Evolutionary conservation across 1,140 invertebrate species (phyloP).

Genomic region (Steinernema feltiae): DNA sequence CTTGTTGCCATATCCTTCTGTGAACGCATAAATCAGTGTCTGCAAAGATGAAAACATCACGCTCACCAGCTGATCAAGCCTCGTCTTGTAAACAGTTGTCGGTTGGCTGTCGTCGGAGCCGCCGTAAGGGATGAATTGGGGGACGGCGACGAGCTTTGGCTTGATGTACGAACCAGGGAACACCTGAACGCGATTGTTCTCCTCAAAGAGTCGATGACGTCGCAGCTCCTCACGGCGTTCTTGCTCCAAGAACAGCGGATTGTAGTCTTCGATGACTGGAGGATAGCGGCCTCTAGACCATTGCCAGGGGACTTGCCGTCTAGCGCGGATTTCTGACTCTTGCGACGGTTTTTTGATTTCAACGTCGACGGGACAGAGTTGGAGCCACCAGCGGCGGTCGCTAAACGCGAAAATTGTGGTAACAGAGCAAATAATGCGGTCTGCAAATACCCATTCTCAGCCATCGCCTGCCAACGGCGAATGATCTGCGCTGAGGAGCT

Average conservation of each 20-base stretch:
- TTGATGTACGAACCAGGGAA: neutral
- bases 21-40: too few relatives aligned
- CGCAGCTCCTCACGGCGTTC: constrained; percentile 29
- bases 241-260: constrained; percentile 41
- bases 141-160: neutral
- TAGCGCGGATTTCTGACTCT: constrained; percentile 38
- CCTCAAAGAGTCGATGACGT: constrained; percentile 17
- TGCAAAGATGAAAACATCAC: neutral
- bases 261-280: constrained; percentile 34
- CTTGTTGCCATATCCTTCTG: neutral
- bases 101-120: neutral
- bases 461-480: constrained; percentile 46
- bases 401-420: constrained; percentile 27
- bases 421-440: neutral
- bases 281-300: constrained; percentile 45
- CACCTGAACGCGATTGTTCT: constrained; percentile 1
- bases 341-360: constrained; percentile 34
- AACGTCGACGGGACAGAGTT: constrained; percentile 45
- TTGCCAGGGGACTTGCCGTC: constrained; percentile 47
- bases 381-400: constrained; percentile 47
- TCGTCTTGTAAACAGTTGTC: neutral
- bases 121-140: neutral
- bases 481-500: constrained; percentile 46
- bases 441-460: constrained; percentile 50
- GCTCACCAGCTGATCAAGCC: neutral